A percentile compares a stretch with the other conserved stretches of the same genome.
These are phyloP conservation scores for Marisa cornuarietis DNA, from an alignment of 1,140 invertebrate species.

Conservation along the genomic window DNA sequence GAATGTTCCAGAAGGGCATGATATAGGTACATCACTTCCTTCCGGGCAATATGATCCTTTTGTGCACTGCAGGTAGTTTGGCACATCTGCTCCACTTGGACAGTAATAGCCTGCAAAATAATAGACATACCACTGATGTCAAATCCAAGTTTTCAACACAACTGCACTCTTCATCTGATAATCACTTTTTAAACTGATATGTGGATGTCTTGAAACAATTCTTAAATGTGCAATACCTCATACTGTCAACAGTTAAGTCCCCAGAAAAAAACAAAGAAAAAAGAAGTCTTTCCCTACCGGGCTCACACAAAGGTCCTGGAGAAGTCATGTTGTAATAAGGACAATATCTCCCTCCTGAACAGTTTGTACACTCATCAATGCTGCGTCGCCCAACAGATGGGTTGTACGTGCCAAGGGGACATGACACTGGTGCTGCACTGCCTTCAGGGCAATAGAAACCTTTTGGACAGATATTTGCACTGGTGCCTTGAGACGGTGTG, in stretches of 20 bases:
- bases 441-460: conserved; percentile 58
- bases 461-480: conserved; percentile 53
- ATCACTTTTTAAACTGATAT: neutral
- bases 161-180: neutral
- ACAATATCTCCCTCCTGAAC: conserved; percentile 55
- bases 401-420: conserved; percentile 57
- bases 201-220: too few relatives aligned
- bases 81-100: conserved; percentile 40
- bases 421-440: conserved; percentile 42
- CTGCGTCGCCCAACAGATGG: conserved; percentile 38
- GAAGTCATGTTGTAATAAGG: conserved; percentile 55
- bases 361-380: conserved; percentile 50
- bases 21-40: conserved; percentile 40
- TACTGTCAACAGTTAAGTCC: too few relatives aligned
- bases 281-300: conserved; percentile 36
- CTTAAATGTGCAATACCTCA: too few relatives aligned
- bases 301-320: conserved; percentile 41
- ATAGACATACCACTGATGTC: neutral
- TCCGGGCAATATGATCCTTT: conserved; percentile 53
- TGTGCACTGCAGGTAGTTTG: conserved; percentile 48
- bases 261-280: neutral
- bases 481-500: conserved; percentile 41
- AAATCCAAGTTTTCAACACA: neutral
- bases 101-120: conserved; percentile 57
- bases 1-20: conserved; percentile 57